A percentile compares a stretch with the other conserved stretches of the same genome.
phyloP scores from a whole-genome alignment of 1,140 invertebrate species.

The Plodia interpunctella region DNA sequence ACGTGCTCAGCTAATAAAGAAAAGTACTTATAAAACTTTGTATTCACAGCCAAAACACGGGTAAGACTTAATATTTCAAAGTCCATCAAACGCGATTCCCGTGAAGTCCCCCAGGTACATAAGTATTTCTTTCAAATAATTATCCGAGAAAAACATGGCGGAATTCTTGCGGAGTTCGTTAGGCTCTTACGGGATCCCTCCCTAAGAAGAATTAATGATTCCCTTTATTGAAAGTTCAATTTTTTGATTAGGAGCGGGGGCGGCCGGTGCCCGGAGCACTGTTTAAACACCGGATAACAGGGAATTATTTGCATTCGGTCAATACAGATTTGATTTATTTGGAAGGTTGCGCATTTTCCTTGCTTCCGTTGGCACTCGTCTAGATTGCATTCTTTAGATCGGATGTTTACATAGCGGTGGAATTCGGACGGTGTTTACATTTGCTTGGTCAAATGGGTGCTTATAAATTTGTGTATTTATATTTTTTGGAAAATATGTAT shows the following conservation, averaged over 20 bases:
- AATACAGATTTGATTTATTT: constrained; percentile 61
- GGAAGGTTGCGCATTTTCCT: constrained; percentile 29
- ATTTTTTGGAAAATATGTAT: too few species aligned
- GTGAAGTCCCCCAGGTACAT: constrained; percentile 34
- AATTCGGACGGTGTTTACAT: neutral
- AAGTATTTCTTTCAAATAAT: constrained; percentile 71
- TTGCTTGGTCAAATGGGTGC: constrained; percentile 7
- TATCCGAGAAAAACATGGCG: constrained; percentile 69
- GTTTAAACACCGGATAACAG: constrained; percentile 73
- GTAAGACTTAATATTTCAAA: constrained; percentile 7
- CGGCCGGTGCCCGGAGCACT: constrained; percentile 37
- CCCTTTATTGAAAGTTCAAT: constrained; percentile 75
- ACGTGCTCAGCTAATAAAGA: too few species aligned
- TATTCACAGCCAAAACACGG: neutral
- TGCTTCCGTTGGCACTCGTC: neutral
- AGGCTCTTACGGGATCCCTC: constrained; percentile 55
- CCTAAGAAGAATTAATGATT: constrained; percentile 75
- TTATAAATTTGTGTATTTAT: too few species aligned
- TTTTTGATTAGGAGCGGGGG: constrained; percentile 68
- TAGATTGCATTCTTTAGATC: constrained; percentile 13
- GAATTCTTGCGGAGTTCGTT: constrained; percentile 72
- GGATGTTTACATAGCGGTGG: neutral
- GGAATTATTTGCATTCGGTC: constrained; percentile 70
- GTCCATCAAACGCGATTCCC: constrained; percentile 29
- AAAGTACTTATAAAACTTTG: too few species aligned